These are phyloP conservation scores for Larimichthys polyactis DNA, from an alignment of 2,113 vertebrate species.

Conservation along the genomic window DNA sequence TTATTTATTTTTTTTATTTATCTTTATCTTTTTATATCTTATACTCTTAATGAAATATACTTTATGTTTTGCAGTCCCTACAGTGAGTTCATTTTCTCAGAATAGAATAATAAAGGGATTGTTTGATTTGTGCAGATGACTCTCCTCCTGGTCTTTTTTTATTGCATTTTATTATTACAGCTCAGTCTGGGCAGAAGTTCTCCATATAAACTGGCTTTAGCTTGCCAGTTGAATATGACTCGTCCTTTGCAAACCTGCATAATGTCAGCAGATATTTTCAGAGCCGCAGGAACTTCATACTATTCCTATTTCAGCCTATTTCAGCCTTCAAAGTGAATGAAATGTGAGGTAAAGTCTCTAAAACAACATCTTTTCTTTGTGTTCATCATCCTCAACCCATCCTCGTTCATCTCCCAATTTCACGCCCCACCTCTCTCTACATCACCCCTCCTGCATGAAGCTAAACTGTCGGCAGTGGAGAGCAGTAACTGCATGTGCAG, in stretches of 20 bases:
- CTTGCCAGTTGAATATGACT: conserved; percentile 2
- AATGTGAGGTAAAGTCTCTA: not conserved
- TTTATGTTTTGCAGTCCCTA: not conserved
- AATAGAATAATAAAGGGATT: conserved; percentile 3
- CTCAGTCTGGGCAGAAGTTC: not conserved
- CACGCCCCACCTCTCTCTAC: not conserved
- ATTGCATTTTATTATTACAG: conserved; percentile 23
- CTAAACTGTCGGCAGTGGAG: conserved; percentile 93
- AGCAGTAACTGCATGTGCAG: conserved; percentile 94
- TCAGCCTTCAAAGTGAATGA: not conserved
- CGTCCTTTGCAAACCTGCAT: not conserved
- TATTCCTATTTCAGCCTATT: not conserved
- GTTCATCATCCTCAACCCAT: conserved; percentile 32
- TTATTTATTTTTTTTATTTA: not conserved
- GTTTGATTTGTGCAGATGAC: conserved; percentile 6
- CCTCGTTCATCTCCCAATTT: not conserved
- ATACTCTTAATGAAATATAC: not conserved
- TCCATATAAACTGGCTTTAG: not conserved
- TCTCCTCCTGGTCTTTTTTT: conserved; percentile 12
- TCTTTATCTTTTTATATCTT: not conserved
- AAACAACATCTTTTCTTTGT: conserved; percentile 7
- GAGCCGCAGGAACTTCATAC: not conserved
- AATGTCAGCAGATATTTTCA: conserved; percentile 20
- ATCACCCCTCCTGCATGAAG: conserved; percentile 72
- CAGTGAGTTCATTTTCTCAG: not conserved